phyloP scores from a whole-genome alignment of 2,113 vertebrate species.

The Oreochromis spilurus region DNA sequence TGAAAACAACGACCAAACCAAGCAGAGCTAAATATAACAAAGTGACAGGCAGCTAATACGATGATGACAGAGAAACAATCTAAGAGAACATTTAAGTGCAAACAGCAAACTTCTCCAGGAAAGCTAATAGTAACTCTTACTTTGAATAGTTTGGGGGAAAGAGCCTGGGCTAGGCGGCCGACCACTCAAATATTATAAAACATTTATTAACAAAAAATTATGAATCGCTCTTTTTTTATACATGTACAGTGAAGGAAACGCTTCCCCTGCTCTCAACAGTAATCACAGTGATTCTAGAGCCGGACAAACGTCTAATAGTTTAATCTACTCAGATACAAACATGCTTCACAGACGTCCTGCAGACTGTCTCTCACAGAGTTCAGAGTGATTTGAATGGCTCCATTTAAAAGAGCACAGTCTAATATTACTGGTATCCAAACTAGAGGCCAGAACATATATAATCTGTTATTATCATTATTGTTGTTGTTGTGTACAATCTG shows the following conservation, averaged over 20 bases:
- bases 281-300: background rate
- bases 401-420: background rate
- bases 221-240: background rate
- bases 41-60: no score
- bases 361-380: background rate
- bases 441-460: background rate
- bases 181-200: background rate
- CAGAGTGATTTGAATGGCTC: background rate
- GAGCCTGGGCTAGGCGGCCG: background rate
- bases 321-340: background rate
- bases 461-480: background rate
- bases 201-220: background rate
- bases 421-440: background rate
- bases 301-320: background rate
- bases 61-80: no score
- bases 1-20: no score
- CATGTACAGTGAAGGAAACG: background rate
- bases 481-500: background rate
- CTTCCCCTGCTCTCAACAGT: background rate
- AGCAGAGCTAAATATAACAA: no score
- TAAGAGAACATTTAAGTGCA: no score
- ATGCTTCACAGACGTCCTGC: background rate
- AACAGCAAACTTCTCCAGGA: no score
- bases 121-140: no score
- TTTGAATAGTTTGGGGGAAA: no score